A percentile compares a stretch with the other conserved stretches of the same genome.
Evolutionary conservation across 53 echinoderm and acorn worm genomes (phyloP).

Genomic region (Pentamera pediparva): DNA sequence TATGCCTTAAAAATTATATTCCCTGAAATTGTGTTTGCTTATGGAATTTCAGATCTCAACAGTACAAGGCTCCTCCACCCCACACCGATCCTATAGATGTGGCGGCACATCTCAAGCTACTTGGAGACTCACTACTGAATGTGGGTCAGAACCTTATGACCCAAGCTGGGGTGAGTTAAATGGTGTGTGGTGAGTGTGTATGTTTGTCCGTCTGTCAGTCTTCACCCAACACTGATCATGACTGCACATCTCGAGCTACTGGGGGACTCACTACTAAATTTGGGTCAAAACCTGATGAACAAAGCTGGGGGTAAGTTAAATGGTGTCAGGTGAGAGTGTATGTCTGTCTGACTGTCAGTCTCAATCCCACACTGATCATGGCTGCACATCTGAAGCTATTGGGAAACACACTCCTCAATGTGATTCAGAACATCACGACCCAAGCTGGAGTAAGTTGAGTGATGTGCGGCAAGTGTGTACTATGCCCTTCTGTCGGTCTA

Average conservation of each 20-base stretch:
- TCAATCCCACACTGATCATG: too few relatives aligned
- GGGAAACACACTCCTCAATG: too few relatives aligned
- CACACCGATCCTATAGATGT: conserved; percentile 85
- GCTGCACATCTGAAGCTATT: too few relatives aligned
- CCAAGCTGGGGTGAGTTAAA: conserved; percentile 41
- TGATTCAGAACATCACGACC: too few relatives aligned
- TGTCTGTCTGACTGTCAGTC: too few relatives aligned
- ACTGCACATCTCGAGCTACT: conserved; percentile 87
- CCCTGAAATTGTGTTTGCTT: background rate
- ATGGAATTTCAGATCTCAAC: conserved; percentile 5
- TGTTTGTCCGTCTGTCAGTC: too few relatives aligned
- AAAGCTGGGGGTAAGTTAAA: conserved; percentile 61
- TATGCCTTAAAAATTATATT: background rate
- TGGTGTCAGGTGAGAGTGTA: too few relatives aligned
- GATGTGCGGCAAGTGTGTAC: too few relatives aligned
- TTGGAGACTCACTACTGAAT: conserved; percentile 71
- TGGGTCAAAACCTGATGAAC: conserved; percentile 65
- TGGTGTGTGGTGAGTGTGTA: too few relatives aligned
- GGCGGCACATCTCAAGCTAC: conserved; percentile 83
- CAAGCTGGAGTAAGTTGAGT: too few relatives aligned
- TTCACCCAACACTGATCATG: too few relatives aligned
- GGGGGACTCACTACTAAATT: conserved; percentile 70
- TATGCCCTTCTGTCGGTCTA: too few relatives aligned
- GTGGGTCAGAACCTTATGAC: conserved; percentile 71
- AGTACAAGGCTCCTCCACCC: conserved; percentile 39